phyloP scores from a whole-genome alignment of 2,797 vertebrate genomes.

The Coccyzus lansbergi region DNA sequence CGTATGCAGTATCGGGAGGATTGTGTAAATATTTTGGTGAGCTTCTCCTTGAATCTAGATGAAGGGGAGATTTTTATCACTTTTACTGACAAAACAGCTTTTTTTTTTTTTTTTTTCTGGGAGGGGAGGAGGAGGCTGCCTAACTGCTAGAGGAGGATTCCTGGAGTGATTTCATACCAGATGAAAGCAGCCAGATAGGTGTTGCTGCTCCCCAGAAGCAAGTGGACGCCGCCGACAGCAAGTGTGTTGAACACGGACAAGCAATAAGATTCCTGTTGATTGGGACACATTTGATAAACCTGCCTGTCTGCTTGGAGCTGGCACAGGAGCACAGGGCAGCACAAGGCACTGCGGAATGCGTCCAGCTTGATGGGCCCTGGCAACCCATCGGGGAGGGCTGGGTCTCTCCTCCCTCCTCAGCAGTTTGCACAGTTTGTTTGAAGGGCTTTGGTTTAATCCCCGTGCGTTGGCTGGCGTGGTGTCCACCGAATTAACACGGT shows the following conservation, averaged over 20 bases:
- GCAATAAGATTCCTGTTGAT: background rate
- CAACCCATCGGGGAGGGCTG: background rate
- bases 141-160: constrained; percentile 51
- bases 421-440: accelerated
- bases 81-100: constrained; percentile 53
- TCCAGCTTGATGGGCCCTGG: background rate
- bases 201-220: background rate
- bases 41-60: constrained; percentile 34
- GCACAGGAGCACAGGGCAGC: accelerated
- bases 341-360: background rate
- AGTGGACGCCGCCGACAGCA: background rate
- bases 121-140: constrained; percentile 13
- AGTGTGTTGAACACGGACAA: background rate
- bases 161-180: constrained; percentile 50
- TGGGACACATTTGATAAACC: background rate
- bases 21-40: constrained; percentile 50
- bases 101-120: background rate
- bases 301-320: background rate
- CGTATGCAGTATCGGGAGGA: background rate
- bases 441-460: background rate
- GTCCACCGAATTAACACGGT: background rate
- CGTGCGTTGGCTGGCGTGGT: background rate
- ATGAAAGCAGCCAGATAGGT: constrained; percentile 47
- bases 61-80: constrained; percentile 65
- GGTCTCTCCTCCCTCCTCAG: background rate